These are phyloP conservation scores for Petroica traversi DNA, from an alignment of 2,113 vertebrate species.

Conservation along the genomic window DNA sequence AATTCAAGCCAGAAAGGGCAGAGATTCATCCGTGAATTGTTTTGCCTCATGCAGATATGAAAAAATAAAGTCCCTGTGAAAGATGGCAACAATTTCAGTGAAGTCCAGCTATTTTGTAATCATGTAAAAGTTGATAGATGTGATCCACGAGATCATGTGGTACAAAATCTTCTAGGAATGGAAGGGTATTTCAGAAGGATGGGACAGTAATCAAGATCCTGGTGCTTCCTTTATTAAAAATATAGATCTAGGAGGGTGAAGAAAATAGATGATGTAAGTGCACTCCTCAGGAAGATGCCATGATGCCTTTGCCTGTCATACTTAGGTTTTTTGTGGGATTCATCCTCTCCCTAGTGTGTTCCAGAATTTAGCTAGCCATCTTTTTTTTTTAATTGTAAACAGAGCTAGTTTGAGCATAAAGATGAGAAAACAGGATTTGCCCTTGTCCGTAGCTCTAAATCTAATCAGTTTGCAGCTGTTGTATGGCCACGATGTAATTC, in stretches of 20 bases:
- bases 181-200: background rate
- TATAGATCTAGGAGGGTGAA: background rate
- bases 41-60: background rate
- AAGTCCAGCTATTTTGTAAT: background rate
- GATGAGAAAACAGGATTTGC: slow-evolving; percentile 49
- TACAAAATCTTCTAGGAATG: background rate
- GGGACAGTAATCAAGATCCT: background rate
- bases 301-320: background rate
- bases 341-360: background rate
- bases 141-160: background rate
- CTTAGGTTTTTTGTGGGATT: background rate
- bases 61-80: background rate
- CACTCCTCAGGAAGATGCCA: background rate
- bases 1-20: background rate
- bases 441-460: slow-evolving; percentile 7
- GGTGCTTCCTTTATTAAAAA: background rate
- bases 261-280: background rate
- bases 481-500: background rate
- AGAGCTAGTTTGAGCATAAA: slow-evolving; percentile 25
- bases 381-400: background rate
- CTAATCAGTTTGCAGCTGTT: slow-evolving; percentile 52
- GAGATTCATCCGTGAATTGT: background rate
- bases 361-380: background rate
- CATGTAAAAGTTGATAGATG: background rate
- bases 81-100: background rate